Evolutionary conservation across 1,140 invertebrate species (phyloP).

Genomic region (Scaptomyza hsui): DNA sequence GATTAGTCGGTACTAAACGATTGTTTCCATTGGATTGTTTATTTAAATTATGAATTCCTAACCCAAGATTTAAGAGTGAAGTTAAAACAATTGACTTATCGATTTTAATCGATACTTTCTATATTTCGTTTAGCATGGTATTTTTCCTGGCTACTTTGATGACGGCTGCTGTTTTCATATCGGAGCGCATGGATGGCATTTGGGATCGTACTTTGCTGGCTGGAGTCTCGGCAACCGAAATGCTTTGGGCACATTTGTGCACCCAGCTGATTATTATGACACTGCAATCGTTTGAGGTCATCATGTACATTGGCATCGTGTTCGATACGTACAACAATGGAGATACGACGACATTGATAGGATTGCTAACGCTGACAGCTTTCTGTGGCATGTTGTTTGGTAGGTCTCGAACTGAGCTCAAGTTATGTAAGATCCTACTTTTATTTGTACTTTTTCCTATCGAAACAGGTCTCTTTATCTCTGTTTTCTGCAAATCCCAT

Average conservation of each 20-base stretch:
- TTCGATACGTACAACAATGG: constrained; percentile 87
- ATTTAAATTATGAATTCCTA: too few species aligned
- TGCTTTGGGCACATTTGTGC: constrained; percentile 90
- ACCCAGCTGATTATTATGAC: constrained; percentile 90
- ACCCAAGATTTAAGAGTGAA: too few species aligned
- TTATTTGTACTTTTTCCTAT: neutral
- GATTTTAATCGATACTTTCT: too few species aligned
- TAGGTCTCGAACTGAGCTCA: constrained; percentile 65
- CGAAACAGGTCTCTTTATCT: constrained; percentile 88
- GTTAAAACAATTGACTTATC: too few species aligned
- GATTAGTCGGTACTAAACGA: too few species aligned
- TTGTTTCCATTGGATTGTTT: too few species aligned
- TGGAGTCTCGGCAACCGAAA: constrained; percentile 88
- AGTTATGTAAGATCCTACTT: neutral
- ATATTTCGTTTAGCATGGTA: constrained; percentile 87
- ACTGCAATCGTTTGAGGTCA: constrained; percentile 87
- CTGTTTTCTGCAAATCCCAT: constrained; percentile 90
- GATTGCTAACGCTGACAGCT: constrained; percentile 86
- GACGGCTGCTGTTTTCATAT: constrained; percentile 91
- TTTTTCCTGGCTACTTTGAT: constrained; percentile 92
- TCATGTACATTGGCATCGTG: constrained; percentile 87
- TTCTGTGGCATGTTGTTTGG: constrained; percentile 90
- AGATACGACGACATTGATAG: constrained; percentile 85
- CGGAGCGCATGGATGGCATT: constrained; percentile 90
- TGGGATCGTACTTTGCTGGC: constrained; percentile 87